Percentiles rank a stretch among this genome's conserved stretches.
Conservation (phyloP, 2,113 vertebrate genomes). For the Nothoprocta perdicaria region DNA sequence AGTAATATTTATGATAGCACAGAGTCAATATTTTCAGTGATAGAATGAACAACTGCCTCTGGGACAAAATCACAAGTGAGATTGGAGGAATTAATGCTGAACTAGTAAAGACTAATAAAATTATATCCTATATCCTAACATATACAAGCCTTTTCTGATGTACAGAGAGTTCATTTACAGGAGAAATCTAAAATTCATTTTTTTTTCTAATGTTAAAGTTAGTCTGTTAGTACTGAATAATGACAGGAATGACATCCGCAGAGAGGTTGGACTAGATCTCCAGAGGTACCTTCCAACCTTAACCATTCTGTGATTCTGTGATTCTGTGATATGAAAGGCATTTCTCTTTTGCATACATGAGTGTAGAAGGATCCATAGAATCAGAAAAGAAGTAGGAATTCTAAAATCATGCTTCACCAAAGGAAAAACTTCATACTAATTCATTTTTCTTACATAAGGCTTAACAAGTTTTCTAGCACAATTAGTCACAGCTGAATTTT, state of each 20-base stretch:
- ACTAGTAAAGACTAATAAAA: neutral
- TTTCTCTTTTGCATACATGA: neutral
- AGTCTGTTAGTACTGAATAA: neutral
- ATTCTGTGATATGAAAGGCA: neutral
- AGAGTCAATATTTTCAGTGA: neutral
- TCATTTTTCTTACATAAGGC: slow-evolving; percentile 8
- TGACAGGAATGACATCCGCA: too few species aligned
- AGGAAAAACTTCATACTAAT: neutral
- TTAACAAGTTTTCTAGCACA: neutral
- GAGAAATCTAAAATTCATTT: neutral
- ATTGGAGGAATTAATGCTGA: neutral
- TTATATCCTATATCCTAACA: neutral
- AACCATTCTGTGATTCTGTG: too few species aligned
- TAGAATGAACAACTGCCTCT: neutral
- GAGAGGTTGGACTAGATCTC: too few species aligned
- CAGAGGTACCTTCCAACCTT: too few species aligned
- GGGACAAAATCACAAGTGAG: neutral
- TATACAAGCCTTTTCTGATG: neutral
- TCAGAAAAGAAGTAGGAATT: neutral
- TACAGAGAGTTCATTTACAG: neutral
- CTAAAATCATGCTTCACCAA: neutral
- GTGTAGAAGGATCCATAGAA: neutral
- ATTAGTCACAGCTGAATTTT: slow-evolving; percentile 16
- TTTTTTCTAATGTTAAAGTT: neutral
- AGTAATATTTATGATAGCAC: neutral